Conservation (phyloP, 2,113 vertebrate genomes). For the Burhinus bistriatus region DNA sequence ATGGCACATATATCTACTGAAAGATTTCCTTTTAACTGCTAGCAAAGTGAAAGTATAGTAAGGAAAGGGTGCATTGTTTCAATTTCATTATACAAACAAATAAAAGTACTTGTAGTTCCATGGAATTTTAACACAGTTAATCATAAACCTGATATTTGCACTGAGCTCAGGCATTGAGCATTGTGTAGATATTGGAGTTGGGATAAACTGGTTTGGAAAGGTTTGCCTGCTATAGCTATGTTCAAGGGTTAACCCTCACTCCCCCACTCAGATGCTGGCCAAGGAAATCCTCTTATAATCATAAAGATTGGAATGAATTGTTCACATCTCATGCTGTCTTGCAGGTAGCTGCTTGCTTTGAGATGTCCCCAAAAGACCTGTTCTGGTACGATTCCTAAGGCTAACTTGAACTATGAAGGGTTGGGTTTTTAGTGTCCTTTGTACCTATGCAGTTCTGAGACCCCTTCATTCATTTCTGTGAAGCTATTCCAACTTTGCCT, state of each 20-base stretch:
- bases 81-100: constrained; percentile 43
- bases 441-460: background rate
- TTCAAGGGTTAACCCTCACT: constrained; percentile 36
- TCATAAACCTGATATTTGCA: constrained; percentile 68
- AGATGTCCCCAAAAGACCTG: background rate
- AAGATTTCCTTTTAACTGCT: background rate
- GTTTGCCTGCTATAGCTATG: constrained; percentile 6
- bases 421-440: background rate
- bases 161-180: constrained; percentile 1
- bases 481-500: background rate
- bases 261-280: background rate
- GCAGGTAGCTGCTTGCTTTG: constrained; percentile 29
- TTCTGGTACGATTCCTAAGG: background rate
- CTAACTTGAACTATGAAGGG: background rate
- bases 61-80: constrained; percentile 27
- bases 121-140: constrained; percentile 69
- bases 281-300: background rate
- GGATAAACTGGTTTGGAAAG: constrained; percentile 53
- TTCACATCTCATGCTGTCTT: background rate
- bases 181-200: constrained; percentile 44
- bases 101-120: constrained; percentile 43
- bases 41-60: background rate
- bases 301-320: background rate
- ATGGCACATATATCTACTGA: background rate
- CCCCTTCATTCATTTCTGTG: background rate